phyloP scores from a whole-genome alignment of 1,140 invertebrate genomes.

The Atta colombica region DNA sequence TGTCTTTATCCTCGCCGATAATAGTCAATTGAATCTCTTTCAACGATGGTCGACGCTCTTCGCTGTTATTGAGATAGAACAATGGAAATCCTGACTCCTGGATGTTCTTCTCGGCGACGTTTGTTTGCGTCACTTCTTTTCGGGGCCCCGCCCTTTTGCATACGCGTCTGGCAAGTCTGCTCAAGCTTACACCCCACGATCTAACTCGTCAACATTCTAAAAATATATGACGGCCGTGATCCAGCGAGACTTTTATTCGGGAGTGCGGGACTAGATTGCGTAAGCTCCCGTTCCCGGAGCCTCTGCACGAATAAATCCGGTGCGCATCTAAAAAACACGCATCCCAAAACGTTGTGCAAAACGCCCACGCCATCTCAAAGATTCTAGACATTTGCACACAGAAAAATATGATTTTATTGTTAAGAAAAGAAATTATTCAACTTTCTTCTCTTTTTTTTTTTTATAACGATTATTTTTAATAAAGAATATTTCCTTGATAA shows the following conservation, averaged over 20 bases:
- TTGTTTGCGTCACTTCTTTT: slow-evolving; percentile 9
- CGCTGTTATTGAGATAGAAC: neutral
- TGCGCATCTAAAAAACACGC: slow-evolving; percentile 24
- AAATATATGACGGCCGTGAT: slow-evolving; percentile 80
- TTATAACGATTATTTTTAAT: too few species aligned
- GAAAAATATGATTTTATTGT: too few species aligned
- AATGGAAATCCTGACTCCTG: neutral
- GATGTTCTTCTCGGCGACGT: slow-evolving; percentile 5
- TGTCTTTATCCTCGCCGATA: slow-evolving; percentile 6
- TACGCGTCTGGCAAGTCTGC: slow-evolving; percentile 17
- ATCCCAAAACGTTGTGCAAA: neutral
- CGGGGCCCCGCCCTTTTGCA: slow-evolving; percentile 33
- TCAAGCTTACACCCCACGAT: neutral
- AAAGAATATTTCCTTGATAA: too few species aligned
- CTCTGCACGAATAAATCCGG: slow-evolving; percentile 62
- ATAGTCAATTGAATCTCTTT: slow-evolving; percentile 10
- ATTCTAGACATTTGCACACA: neutral
- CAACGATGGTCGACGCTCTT: neutral
- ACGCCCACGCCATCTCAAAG: neutral
- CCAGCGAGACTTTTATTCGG: slow-evolving; percentile 79
- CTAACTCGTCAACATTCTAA: slow-evolving; percentile 76
- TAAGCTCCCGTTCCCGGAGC: slow-evolving; percentile 71
- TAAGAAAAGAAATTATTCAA: too few species aligned
- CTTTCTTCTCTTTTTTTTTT: too few species aligned
- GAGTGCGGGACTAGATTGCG: slow-evolving; percentile 72